Evolutionary conservation across 2,888 invertebrate species (phyloP).

Genomic region (Molorchus minor): DNA sequence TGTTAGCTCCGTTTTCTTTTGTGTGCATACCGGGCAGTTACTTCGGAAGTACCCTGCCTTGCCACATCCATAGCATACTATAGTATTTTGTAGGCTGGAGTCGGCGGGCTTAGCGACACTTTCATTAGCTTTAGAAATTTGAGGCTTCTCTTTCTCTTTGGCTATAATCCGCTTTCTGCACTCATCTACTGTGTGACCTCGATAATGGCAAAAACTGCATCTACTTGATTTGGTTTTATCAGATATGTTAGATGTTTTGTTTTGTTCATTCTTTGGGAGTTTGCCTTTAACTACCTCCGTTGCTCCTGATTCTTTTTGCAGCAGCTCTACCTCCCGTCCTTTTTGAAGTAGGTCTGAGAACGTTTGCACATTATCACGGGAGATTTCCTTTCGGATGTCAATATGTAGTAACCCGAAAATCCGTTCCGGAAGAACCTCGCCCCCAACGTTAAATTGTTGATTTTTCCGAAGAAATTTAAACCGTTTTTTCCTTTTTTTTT

Average conservation of each 20-base stretch:
- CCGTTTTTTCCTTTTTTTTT: too few relatives aligned
- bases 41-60: conserved; percentile 8
- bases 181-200: conserved; percentile 9
- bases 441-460: too few relatives aligned
- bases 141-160: conserved; percentile 1
- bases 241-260: background rate
- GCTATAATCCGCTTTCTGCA: conserved; percentile 13
- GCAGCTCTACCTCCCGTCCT: conserved; percentile 12
- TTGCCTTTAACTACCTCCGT: too few relatives aligned
- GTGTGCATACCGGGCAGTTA: conserved; percentile 7
- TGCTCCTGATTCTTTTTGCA: background rate
- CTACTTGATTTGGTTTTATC: background rate
- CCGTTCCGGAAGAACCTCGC: too few relatives aligned
- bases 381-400: background rate
- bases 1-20: background rate
- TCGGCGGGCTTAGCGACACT: background rate
- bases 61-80: conserved; percentile 13
- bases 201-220: conserved; percentile 17
- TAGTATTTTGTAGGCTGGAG: background rate
- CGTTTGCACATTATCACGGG: conserved; percentile 1
- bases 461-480: too few relatives aligned
- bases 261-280: background rate
- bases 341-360: conserved; percentile 16
- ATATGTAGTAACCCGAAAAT: conserved; percentile 32
- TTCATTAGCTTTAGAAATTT: background rate